Evolutionary conservation across 2,797 vertebrate species (phyloP), one percentile per base, ranked within the genome.

Genomic region (Loris lydekkerianus): DNA sequence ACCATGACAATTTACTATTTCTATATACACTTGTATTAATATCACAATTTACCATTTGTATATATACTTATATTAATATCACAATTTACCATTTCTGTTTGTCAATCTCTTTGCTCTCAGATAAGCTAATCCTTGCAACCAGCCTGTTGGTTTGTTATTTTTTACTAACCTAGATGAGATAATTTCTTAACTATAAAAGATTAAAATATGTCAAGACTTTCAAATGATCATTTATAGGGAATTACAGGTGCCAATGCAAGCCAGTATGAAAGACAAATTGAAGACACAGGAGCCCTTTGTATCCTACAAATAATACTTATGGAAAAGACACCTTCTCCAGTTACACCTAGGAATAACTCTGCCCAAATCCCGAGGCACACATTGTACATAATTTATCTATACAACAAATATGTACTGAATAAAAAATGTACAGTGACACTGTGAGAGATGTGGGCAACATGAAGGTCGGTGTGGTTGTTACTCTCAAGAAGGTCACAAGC

Each of bases 51-150:
- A 37, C 10, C 34, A 31, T 81, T 60, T 95, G 34, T 34, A 34
- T 34, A 34, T 34, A 34, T 34, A 34, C 34, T 34, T 34, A 11
- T 10, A 49, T 49, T 67, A 67, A n/a, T 67, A 85, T 85, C n/a
- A 69, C 31, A 94, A 29, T 56, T 78, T 76, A 37, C 10, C 34
- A 31, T 81, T 60, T 95, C 4, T 81, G 2, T 27, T 9, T 56
- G 49, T 34, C 25, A 82, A 5, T 87, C 20, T 85, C 46, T 89
- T 61, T 37, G 61, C 53, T 72, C 43, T 75, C 61, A 31, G 43
- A 88, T 90, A 94, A 96, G 2, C 34, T 80, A 85, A 86, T 61
- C 75, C 46, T 53, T 83, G 31, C 43, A 95, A 92, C 21, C 58
- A 31, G 18, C 18, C 83, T 58, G 7, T 61, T 67, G 18, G 23